Percentiles rank a stretch among this genome's conserved stretches.
Conservation (phyloP, 2,113 vertebrate species). For the Tretioscincus oriximinensis region DNA sequence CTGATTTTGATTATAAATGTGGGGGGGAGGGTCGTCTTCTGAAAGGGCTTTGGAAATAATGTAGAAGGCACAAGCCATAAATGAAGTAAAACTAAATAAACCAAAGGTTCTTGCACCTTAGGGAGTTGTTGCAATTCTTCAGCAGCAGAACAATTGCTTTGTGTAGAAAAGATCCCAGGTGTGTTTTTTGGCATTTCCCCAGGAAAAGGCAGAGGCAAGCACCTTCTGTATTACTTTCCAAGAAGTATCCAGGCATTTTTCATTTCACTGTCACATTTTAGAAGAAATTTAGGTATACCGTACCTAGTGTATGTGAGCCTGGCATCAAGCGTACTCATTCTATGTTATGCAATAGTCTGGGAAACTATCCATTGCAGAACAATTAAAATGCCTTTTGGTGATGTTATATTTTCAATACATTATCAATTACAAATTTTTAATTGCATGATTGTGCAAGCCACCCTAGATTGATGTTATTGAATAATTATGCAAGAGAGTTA, state of each 20-base stretch:
- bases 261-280: neutral
- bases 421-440: too few relatives aligned
- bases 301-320: neutral
- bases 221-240: too few relatives aligned
- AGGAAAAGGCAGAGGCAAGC: too few relatives aligned
- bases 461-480: neutral
- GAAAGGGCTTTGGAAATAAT: neutral
- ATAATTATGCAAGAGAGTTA: neutral
- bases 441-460: neutral
- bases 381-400: neutral
- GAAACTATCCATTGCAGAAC: neutral
- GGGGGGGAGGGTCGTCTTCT: neutral
- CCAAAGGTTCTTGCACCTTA: neutral
- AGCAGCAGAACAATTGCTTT: too few relatives aligned
- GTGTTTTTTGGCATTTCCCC: too few relatives aligned
- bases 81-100: neutral
- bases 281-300: neutral
- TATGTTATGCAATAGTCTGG: neutral
- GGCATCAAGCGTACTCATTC: neutral
- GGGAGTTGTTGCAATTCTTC: too few relatives aligned
- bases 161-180: too few relatives aligned
- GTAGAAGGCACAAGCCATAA: neutral
- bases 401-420: neutral
- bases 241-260: too few relatives aligned
- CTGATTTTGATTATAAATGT: neutral